Base-by-base conservation (phyloP, 2,797 vertebrate genomes). In the Danio aesculapii region DNA sequence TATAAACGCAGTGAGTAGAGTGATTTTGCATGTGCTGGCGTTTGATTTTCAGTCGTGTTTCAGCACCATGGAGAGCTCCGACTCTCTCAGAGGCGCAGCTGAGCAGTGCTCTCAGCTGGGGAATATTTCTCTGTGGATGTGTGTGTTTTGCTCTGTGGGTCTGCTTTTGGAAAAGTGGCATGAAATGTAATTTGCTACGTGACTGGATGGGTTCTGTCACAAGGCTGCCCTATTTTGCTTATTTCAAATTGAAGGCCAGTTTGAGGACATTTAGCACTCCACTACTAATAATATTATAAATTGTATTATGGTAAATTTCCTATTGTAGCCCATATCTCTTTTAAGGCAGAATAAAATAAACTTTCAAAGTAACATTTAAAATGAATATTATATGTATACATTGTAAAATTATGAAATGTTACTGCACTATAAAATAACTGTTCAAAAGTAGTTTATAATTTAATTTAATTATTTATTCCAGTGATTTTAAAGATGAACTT, bases 11-110 rank as follows among this genome's bases (percentile, higher is more conserved):
- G 30, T 30, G 30, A 30, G 30, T 30, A 30, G 30, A 30, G 30
- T 30, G 30, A 30, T 30, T 30, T 30, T 30, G 30, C 30, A 63
- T 77, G 14, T 53, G 43, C 14, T 50, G 6, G n/a, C n/a, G 6
- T 73, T 61, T 77, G 49, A 75, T 63, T 58, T 47, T 71, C 41
- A 75, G 62, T 77, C 63, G 64, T 43, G 46, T 70, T 79, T 85
- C 85, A 86, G 84, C 52, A 85, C 84, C 84, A 52, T 10, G 82
- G 81, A 85, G 71, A 88, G 85, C 70, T 75, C 74, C 53, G 11
- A 14, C 8, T 14, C 19, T 6, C 30, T 30, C 30, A 30, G 30
- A 30, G 30, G 30, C 1, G 6, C 78, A 80, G 69, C 78, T 80
- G 78, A 66, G 69, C 62, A n/a, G 5, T 14, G 11, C 13, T 39